Percentiles rank a stretch among this genome's conserved stretches.
These are phyloP conservation scores for Brassicogethes aeneus DNA, from an alignment of 2,888 invertebrate genomes.

Conservation along the genomic window DNA sequence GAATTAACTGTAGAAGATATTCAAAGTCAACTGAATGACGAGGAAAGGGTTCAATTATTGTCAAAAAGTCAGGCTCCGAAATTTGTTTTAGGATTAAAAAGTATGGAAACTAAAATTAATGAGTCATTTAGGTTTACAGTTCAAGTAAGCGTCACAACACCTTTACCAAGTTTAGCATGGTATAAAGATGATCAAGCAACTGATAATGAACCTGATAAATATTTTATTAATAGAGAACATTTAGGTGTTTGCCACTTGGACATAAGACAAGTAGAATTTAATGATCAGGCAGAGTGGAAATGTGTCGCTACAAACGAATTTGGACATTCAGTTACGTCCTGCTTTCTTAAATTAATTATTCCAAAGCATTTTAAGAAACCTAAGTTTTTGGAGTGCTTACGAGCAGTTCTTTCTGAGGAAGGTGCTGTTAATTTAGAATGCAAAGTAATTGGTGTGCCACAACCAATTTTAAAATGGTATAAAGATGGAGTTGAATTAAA, in stretches of 20 bases:
- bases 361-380: constrained; percentile 86
- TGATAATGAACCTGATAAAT: constrained; percentile 56
- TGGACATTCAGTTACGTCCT: constrained; percentile 81
- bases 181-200: constrained; percentile 78
- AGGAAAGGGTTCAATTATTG: constrained; percentile 68
- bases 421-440: constrained; percentile 88
- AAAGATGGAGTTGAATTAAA: constrained; percentile 84
- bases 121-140: constrained; percentile 73
- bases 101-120: constrained; percentile 73
- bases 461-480: constrained; percentile 85
- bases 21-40: constrained; percentile 79
- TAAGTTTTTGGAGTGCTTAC: constrained; percentile 73
- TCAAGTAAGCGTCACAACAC: constrained; percentile 66
- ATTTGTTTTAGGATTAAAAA: constrained; percentile 72
- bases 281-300: constrained; percentile 88
- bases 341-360: constrained; percentile 74
- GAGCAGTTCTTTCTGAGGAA: constrained; percentile 79
- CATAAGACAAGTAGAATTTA: constrained; percentile 64
- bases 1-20: constrained; percentile 86
- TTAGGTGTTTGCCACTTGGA: constrained; percentile 65
- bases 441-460: constrained; percentile 86
- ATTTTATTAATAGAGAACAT: constrained; percentile 58
- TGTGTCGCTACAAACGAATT: constrained; percentile 84
- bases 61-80: constrained; percentile 74
- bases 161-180: constrained; percentile 78